These are phyloP conservation scores for Ectemnius lituratus DNA, from an alignment of 2,888 invertebrate genomes.

Conservation along the genomic window DNA sequence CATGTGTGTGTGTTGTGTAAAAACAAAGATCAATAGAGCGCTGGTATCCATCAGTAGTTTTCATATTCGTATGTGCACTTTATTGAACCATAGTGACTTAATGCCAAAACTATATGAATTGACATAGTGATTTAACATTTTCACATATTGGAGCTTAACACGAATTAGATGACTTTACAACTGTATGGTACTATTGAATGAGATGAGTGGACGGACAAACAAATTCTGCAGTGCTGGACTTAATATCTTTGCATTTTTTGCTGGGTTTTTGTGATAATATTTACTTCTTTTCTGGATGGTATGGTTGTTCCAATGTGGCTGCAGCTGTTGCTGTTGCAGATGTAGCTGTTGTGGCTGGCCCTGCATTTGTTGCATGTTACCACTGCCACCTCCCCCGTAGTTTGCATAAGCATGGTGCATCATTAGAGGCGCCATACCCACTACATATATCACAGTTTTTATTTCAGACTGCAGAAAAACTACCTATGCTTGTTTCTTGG, in stretches of 20 bases:
- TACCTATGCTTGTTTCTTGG: constrained; percentile 55
- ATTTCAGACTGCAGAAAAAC: constrained; percentile 68
- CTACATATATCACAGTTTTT: constrained; percentile 76
- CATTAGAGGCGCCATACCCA: constrained; percentile 79
- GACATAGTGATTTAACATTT: background rate
- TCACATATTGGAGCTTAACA: background rate
- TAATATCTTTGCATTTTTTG: constrained; percentile 49
- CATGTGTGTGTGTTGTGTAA: constrained; percentile 21
- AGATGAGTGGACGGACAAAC: constrained; percentile 62
- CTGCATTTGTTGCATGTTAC: constrained; percentile 79
- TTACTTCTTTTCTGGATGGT: constrained; percentile 79
- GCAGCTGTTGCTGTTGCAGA: constrained; percentile 78
- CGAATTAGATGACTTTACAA: constrained; percentile 43
- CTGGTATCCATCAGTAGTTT: no score
- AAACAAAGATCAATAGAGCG: no score
- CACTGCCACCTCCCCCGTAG: constrained; percentile 81
- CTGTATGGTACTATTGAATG: constrained; percentile 50
- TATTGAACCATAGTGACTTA: constrained; percentile 57
- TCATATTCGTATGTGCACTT: constrained; percentile 14
- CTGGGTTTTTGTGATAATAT: constrained; percentile 70
- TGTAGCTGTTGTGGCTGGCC: constrained; percentile 79
- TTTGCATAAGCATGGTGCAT: constrained; percentile 81
- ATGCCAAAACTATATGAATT: constrained; percentile 45
- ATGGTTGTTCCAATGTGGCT: constrained; percentile 79
- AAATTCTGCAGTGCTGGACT: constrained; percentile 57